Percentiles rank a stretch among this genome's conserved stretches.
Conservation (phyloP, 1,140 invertebrate species). For the Caerostris darwini region DNA sequence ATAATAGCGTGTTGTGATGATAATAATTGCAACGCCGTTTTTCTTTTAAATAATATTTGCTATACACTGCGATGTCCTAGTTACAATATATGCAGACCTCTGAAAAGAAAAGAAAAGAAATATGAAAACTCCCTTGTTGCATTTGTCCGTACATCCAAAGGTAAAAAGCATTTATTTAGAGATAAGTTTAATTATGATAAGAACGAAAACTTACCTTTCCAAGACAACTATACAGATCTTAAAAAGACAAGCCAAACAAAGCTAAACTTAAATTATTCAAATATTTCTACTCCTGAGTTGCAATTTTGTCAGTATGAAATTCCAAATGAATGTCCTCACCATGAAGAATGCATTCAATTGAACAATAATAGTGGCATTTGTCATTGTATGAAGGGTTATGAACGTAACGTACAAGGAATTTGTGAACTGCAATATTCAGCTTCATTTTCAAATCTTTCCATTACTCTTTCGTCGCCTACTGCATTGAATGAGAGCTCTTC, state of each 20-base stretch:
- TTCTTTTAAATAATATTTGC: too few relatives aligned
- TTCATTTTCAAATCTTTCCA: constrained; percentile 23
- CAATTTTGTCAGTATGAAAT: constrained; percentile 80
- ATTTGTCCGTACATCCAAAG: neutral
- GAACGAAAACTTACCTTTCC: neutral
- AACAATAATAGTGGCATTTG: constrained; percentile 86
- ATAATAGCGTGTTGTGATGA: too few relatives aligned
- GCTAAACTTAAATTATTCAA: constrained; percentile 49
- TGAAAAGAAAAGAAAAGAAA: too few relatives aligned
- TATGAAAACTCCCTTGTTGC: too few relatives aligned
- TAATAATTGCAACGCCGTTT: too few relatives aligned
- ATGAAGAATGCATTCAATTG: constrained; percentile 81
- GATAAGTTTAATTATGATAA: neutral
- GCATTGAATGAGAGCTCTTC: constrained; percentile 4
- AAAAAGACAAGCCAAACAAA: constrained; percentile 25
- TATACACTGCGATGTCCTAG: too few relatives aligned
- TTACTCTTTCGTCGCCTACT: constrained; percentile 7
- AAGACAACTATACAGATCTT: neutral
- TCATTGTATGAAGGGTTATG: constrained; percentile 86
- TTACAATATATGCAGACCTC: too few relatives aligned
- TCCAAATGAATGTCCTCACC: constrained; percentile 79
- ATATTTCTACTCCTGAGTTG: constrained; percentile 34
- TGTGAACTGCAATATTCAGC: constrained; percentile 81
- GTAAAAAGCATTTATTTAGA: neutral
- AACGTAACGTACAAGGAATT: constrained; percentile 81